Conservation (phyloP, 2,797 vertebrate species). For the Halcyon badia region DNA sequence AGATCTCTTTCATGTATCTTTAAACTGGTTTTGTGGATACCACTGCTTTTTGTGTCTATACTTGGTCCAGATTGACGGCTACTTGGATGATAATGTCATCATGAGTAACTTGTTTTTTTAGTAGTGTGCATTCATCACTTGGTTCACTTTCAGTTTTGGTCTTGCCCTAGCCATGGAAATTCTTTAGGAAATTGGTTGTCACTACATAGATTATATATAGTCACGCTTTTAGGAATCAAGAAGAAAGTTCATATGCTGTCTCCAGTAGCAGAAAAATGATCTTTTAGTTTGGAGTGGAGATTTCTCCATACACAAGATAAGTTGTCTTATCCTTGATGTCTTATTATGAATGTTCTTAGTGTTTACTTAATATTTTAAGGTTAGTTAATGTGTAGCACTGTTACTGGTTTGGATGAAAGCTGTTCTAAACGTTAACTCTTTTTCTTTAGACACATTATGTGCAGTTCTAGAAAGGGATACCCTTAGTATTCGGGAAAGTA, state of each 20-base stretch:
- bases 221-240: neutral
- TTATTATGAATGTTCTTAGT: neutral
- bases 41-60: neutral
- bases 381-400: neutral
- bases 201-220: neutral
- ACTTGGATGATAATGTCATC: neutral
- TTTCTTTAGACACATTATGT: slow-evolving; percentile 82
- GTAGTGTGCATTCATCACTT: neutral
- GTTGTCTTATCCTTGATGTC: neutral
- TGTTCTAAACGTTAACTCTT: neutral
- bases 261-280: neutral
- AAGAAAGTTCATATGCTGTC: neutral
- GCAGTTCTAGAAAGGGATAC: slow-evolving; percentile 96
- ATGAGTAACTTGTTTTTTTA: neutral
- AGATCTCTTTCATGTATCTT: neutral
- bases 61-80: neutral
- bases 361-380: neutral
- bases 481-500: slow-evolving; percentile 93
- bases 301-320: neutral
- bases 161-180: neutral
- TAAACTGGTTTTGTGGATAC: neutral
- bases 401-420: neutral
- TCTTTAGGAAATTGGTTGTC: neutral
- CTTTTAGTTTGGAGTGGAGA: neutral
- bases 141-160: neutral